Percentiles rank a stretch among this genome's conserved stretches.
These are phyloP conservation scores for Drosophila robusta DNA, from an alignment of 2,888 invertebrate species.

Conservation along the genomic window DNA sequence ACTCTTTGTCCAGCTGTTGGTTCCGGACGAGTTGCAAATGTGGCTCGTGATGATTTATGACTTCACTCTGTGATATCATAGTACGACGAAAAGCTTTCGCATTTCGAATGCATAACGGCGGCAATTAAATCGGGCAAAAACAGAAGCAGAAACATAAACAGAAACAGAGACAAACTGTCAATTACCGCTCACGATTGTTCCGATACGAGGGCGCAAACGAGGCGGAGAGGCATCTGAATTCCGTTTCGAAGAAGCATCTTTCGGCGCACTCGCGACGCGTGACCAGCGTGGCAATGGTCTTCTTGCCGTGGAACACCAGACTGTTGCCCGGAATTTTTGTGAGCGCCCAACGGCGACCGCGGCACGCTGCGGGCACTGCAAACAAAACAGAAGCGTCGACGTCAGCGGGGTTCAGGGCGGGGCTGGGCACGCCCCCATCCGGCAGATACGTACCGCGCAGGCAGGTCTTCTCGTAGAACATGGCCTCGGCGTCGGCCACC, in stretches of 20 bases:
- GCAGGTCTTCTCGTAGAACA: conserved; percentile 84
- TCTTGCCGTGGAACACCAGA: conserved; percentile 89
- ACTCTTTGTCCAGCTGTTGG: neutral
- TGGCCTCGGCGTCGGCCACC: conserved; percentile 82
- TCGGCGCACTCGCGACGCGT: conserved; percentile 90
- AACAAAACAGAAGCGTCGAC: conserved; percentile 11
- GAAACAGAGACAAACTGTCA: conserved; percentile 52
- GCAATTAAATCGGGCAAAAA: conserved; percentile 58
- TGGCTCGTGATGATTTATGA: conserved; percentile 58
- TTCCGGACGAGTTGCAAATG: conserved; percentile 13
- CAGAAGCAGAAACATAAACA: conserved; percentile 23
- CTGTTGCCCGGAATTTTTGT: conserved; percentile 91
- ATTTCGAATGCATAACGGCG: conserved; percentile 62
- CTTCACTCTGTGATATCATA: conserved; percentile 71
- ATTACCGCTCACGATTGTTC: conserved; percentile 85
- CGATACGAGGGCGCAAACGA: conserved; percentile 86
- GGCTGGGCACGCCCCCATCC: conserved; percentile 36
- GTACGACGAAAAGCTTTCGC: conserved; percentile 50
- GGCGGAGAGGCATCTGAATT: conserved; percentile 87
- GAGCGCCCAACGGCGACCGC: conserved; percentile 89
- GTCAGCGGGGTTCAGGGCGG: neutral
- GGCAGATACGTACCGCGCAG: conserved; percentile 74
- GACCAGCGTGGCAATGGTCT: conserved; percentile 87
- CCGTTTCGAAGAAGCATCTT: conserved; percentile 86
- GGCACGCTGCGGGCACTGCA: conserved; percentile 87